Conservation (phyloP, 2,113 vertebrate species). For the Hippotragus niger region DNA sequence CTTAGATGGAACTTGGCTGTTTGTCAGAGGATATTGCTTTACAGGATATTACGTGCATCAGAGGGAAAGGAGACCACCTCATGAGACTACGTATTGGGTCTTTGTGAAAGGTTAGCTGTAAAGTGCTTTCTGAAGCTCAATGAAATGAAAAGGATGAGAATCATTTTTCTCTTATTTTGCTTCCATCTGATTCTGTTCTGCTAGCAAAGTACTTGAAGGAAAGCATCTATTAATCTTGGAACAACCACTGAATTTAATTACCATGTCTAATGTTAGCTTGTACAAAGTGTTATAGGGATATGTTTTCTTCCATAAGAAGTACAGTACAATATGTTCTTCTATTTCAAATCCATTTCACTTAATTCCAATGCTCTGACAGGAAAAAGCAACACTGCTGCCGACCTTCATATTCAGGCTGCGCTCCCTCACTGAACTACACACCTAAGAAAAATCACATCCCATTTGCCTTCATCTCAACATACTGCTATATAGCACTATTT, state of each 20-base stretch:
- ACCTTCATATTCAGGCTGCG: slow-evolving; percentile 70
- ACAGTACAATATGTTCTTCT: slow-evolving; percentile 83
- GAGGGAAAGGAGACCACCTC: slow-evolving; percentile 46
- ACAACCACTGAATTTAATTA: slow-evolving; percentile 85
- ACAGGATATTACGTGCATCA: not conserved
- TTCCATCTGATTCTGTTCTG: slow-evolving; percentile 74
- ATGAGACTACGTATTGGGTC: slow-evolving; percentile 17
- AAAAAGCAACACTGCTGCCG: slow-evolving; percentile 62
- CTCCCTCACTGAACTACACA: slow-evolving; percentile 49
- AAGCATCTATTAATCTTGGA: slow-evolving; percentile 85
- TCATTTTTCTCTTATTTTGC: slow-evolving; percentile 70
- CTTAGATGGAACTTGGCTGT: slow-evolving; percentile 20
- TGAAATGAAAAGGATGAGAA: slow-evolving; percentile 71
- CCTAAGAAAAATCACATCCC: slow-evolving; percentile 64
- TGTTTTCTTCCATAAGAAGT: slow-evolving; percentile 81
- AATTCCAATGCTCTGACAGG: slow-evolving; percentile 74
- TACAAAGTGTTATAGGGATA: slow-evolving; percentile 83
- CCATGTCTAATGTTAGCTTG: slow-evolving; percentile 84
- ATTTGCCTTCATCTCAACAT: slow-evolving; percentile 57
- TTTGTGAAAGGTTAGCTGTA: slow-evolving; percentile 44
- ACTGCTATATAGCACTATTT: slow-evolving; percentile 50
- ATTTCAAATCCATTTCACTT: slow-evolving; percentile 80
- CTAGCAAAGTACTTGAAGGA: slow-evolving; percentile 80
- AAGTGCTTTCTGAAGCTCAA: slow-evolving; percentile 62
- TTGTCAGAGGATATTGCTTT: slow-evolving; percentile 35